A percentile compares a stretch with the other conserved stretches of the same genome.
These are phyloP conservation scores for Tetragonula carbonaria DNA, from an alignment of 2,888 invertebrate species.

Conservation along the genomic window DNA sequence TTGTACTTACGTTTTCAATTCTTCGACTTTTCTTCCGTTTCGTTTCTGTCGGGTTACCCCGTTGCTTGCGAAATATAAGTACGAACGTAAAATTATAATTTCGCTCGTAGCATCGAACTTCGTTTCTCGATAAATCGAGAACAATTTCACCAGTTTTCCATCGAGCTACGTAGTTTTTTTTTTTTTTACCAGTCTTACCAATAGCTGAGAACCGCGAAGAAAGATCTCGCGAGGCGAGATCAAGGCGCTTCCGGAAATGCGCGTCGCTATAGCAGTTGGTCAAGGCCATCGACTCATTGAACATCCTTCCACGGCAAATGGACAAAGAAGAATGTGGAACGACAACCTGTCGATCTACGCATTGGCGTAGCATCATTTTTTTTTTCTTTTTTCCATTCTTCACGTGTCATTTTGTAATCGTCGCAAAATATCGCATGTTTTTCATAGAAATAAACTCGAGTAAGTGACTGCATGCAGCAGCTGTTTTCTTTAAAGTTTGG, in stretches of 20 bases:
- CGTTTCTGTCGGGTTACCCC: too few relatives aligned
- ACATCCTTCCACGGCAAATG: constrained; percentile 47
- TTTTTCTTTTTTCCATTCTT: background rate
- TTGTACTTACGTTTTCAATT: background rate
- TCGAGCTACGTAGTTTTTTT: background rate
- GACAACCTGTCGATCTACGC: constrained; percentile 44
- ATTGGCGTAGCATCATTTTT: constrained; percentile 24
- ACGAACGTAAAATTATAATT: background rate
- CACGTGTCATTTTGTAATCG: background rate
- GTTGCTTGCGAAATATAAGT: background rate
- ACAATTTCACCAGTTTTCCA: background rate
- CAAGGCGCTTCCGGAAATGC: constrained; percentile 50
- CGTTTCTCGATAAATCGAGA: background rate
- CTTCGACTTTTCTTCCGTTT: background rate
- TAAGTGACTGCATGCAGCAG: background rate
- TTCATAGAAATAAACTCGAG: background rate
- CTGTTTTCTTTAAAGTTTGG: background rate
- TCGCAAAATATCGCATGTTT: background rate
- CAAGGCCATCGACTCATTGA: constrained; percentile 62
- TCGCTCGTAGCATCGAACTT: background rate
- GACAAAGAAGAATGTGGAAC: constrained; percentile 61
- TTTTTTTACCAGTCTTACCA: too few relatives aligned
- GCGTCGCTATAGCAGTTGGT: constrained; percentile 48
- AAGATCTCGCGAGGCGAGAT: constrained; percentile 24
- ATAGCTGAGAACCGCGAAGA: background rate